Base-by-base conservation (phyloP, 2,797 vertebrate species). In the Bovichtus diacanthus region DNA sequence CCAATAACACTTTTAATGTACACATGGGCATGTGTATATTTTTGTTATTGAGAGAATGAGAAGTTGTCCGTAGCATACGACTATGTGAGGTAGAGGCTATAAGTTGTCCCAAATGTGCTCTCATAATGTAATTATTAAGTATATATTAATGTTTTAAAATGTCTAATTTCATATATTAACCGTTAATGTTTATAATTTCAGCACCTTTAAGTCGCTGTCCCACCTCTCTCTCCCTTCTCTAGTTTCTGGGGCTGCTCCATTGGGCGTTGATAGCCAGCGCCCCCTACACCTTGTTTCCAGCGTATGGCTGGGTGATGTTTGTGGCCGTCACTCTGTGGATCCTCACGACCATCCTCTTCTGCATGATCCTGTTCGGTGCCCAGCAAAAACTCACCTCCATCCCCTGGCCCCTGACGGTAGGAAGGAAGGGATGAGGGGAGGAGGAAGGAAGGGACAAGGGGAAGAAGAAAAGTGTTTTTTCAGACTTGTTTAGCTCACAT, bases 231-330 rank as follows among this genome's bases (percentile, higher is more conserved):
- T 55, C 25, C 1, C 15, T 16, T 41, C 1, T 80, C 7, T 77
- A 99, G 98, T 68, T 93, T 51, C 65, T 96, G 0, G 98, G 98
- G 3, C 88, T 98, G 68, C 81, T 99, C 71, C 96, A 97, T 18
- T 99, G 97, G 97, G 88, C 96, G 0, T 87, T 99, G 73, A 94
- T 99, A 0, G 95, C 96, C 0, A 91, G 94, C 74, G 87, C 93
- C 0, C 31, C 29, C 0, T 93, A 93, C 74, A 29, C 66, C 5
- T 0, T 9, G 0, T 0, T 82, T 0, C 79, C 95, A 0, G 96
- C 92, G 0, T 97, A 96, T 0, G 94, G 96, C 86, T 99, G 97
- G 97, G 97, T 99, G 84, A 90, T 99, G 96, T 98, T 99, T 15
- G 97, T 99, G 4, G 95, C 96, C 2, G 81, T 99, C 83, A 95